Percentiles rank a stretch among this genome's conserved stretches.
These are phyloP conservation scores for Chaetura pelagica DNA, from an alignment of 2,113 vertebrate species.

Conservation along the genomic window DNA sequence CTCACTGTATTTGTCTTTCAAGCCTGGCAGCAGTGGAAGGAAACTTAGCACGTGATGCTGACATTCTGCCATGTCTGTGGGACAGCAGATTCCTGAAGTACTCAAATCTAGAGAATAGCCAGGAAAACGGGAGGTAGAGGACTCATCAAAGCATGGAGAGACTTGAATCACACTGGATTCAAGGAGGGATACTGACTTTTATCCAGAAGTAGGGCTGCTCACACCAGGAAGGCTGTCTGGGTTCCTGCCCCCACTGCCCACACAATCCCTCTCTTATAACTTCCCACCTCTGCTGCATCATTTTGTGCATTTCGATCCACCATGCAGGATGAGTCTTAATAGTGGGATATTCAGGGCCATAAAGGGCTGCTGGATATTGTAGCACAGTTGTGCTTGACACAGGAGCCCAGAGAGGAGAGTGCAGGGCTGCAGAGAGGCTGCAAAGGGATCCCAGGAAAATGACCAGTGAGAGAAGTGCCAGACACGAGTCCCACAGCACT, in stretches of 20 bases:
- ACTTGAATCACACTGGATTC: background rate
- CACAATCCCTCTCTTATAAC: background rate
- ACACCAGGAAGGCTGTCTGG: background rate
- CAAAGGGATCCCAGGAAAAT: background rate
- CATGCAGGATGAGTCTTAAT: background rate
- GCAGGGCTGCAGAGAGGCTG: background rate
- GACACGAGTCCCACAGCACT: background rate
- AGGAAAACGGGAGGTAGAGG: constrained; percentile 30
- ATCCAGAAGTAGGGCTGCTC: background rate
- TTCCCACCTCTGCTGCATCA: background rate
- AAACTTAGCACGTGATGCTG: constrained; percentile 69
- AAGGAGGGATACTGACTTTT: background rate
- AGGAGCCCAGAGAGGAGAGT: background rate
- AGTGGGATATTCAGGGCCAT: background rate
- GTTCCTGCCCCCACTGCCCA: background rate
- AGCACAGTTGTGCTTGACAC: background rate
- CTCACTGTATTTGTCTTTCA: constrained; percentile 64
- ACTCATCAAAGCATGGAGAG: background rate
- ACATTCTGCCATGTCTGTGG: constrained; percentile 47
- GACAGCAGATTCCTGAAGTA: constrained; percentile 2
- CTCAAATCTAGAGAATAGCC: constrained; percentile 27
- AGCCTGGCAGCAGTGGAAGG: constrained; percentile 66
- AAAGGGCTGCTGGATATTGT: background rate
- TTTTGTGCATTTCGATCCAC: background rate
- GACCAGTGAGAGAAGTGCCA: background rate